These are phyloP conservation scores for Chloroceryle inda DNA, from an alignment of 2,797 vertebrate genomes.

Conservation along the genomic window DNA sequence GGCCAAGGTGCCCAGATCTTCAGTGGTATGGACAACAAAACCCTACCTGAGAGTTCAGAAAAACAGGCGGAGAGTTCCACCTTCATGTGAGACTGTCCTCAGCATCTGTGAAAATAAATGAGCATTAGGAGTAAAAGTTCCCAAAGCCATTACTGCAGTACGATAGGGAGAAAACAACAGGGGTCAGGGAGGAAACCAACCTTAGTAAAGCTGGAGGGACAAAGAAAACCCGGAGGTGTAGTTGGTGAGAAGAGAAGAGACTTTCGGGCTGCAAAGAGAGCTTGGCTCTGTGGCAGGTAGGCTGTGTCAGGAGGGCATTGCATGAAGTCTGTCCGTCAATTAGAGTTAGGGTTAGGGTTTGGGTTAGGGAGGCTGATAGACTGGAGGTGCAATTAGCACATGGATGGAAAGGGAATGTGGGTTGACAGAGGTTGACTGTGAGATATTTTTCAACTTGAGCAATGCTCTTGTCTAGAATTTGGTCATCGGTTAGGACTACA, in stretches of 20 bases:
- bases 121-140: background rate
- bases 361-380: background rate
- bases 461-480: background rate
- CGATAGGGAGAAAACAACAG: background rate
- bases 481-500: background rate
- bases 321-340: background rate
- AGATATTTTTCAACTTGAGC: background rate
- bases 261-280: background rate
- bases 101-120: background rate
- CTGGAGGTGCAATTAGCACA: background rate
- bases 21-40: background rate
- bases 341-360: background rate
- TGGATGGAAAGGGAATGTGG: background rate
- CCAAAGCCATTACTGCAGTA: background rate
- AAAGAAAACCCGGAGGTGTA: background rate
- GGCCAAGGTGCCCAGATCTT: background rate
- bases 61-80: background rate
- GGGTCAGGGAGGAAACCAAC: background rate
- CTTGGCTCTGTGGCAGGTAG: background rate
- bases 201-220: background rate
- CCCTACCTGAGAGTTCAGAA: background rate
- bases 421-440: background rate
- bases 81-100: background rate
- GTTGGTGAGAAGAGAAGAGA: background rate
- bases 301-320: background rate